Evolutionary conservation across 2,113 vertebrate genomes (phyloP).

Genomic region (Lepisosteus osseus): DNA sequence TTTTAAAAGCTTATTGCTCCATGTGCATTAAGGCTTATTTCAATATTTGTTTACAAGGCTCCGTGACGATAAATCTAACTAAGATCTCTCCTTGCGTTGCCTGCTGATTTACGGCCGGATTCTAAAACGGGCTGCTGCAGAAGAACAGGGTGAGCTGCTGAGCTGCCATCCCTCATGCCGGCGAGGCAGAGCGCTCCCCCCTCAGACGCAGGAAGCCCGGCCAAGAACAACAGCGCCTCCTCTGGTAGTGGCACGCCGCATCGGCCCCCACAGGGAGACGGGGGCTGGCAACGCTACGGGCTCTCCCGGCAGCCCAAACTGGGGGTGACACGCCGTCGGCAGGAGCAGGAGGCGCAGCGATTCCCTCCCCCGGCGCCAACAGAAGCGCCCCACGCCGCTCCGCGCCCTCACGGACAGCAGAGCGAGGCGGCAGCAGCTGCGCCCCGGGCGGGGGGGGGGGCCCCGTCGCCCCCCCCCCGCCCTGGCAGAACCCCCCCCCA

Average conservation of each 20-base stretch:
- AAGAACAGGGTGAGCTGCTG: constrained; percentile 13
- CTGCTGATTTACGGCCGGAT: constrained; percentile 28
- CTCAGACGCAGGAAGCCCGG: neutral
- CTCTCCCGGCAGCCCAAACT: constrained; percentile 4
- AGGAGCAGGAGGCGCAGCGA: neutral
- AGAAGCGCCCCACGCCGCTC: neutral
- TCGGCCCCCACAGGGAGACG: constrained; percentile 3
- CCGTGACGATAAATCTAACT: constrained; percentile 24
- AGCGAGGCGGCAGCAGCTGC: no score
- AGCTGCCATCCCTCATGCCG: neutral
- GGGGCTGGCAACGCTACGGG: neutral
- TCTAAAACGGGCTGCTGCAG: constrained; percentile 21
- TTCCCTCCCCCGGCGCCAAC: neutral
- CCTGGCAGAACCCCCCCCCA: no score
- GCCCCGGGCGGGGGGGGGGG: no score
- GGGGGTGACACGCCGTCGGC: constrained; percentile 1
- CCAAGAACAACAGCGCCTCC: constrained; percentile 16
- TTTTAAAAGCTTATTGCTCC: constrained; percentile 18
- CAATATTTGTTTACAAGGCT: constrained; percentile 37
- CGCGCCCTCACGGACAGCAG: no score
- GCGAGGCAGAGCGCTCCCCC: neutral
- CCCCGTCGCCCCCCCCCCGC: no score
- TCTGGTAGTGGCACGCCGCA: neutral
- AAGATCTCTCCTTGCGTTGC: constrained; percentile 2
- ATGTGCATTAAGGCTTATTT: constrained; percentile 32